phyloP scores from a whole-genome alignment of 1,140 invertebrate genomes.

The Lordiphosa collinella region DNA sequence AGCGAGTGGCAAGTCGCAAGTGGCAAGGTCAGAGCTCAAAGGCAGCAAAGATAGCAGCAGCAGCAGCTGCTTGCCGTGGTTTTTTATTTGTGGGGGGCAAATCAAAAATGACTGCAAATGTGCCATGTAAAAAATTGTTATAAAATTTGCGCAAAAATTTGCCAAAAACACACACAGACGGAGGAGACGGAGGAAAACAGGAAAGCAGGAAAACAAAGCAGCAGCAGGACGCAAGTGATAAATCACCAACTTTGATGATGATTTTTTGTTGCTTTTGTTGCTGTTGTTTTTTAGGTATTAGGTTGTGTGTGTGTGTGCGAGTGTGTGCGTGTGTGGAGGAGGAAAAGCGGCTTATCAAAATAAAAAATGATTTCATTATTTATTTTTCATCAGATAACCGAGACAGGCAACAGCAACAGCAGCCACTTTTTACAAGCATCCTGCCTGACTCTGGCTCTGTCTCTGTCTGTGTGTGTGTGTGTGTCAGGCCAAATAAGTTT shows the following conservation, averaged over 20 bases:
- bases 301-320: conserved; percentile 8
- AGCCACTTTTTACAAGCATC: no score
- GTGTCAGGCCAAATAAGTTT: conserved; percentile 55
- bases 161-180: conserved; percentile 14
- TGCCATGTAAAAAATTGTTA: conserved; percentile 68
- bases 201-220: conserved; percentile 10
- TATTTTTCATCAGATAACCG: no score
- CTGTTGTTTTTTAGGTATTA: conserved; percentile 25
- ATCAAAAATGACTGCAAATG: conserved; percentile 74
- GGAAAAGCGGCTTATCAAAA: conserved; percentile 77
- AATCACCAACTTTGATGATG: conserved; percentile 71
- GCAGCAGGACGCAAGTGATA: conserved; percentile 39
- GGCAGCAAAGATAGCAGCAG: conserved; percentile 20
- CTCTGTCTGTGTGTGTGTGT: no score
- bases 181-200: conserved; percentile 8
- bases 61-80: conserved; percentile 32
- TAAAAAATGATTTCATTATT: conserved; percentile 41
- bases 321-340: conserved; percentile 15
- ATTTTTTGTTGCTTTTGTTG: conserved; percentile 29
- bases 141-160: conserved; percentile 65
- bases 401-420: conserved; percentile 7
- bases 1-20: conserved; percentile 30
- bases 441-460: no score
- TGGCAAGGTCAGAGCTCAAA: conserved; percentile 65
- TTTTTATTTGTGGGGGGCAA: conserved; percentile 34